Conservation (phyloP, 2,113 vertebrate species). For the Lathamus discolor region DNA sequence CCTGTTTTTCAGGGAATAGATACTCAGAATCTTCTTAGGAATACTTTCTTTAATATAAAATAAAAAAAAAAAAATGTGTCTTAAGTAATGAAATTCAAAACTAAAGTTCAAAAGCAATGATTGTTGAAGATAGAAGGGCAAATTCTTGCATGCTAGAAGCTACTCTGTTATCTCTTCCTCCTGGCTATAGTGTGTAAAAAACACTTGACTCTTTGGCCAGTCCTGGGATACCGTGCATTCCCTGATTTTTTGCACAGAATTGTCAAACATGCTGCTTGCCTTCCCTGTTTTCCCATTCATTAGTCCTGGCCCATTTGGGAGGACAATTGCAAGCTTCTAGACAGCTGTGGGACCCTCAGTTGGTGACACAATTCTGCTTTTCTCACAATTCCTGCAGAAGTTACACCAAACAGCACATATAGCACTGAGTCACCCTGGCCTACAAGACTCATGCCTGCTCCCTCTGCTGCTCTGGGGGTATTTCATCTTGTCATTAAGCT, state of each 20-base stretch:
- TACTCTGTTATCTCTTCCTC: not conserved
- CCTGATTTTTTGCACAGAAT: not conserved
- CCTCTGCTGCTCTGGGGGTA: not conserved
- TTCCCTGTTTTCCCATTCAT: not conserved
- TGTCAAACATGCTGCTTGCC: not conserved
- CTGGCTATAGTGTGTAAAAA: not conserved
- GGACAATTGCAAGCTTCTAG: not conserved
- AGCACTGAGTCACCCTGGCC: fast-evolving
- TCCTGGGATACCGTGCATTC: not conserved
- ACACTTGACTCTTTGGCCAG: not conserved
- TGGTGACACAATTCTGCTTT: not conserved
- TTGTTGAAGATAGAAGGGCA: fast-evolving
- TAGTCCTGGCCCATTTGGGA: not conserved
- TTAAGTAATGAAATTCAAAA: not conserved
- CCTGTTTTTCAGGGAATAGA: not conserved
- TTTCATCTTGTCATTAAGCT: not conserved
- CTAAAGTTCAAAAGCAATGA: not conserved
- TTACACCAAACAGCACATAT: fast-evolving
- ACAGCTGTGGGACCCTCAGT: not conserved
- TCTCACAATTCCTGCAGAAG: not conserved
- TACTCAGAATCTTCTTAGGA: not conserved
- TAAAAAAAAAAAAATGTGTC: not conserved
- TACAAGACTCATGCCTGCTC: not conserved
- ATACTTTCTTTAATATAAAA: not conserved
- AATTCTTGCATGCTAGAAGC: not conserved